These are phyloP conservation scores for Phalacrocorax carbo DNA, from an alignment of 2,113 vertebrate species.

Conservation along the genomic window DNA sequence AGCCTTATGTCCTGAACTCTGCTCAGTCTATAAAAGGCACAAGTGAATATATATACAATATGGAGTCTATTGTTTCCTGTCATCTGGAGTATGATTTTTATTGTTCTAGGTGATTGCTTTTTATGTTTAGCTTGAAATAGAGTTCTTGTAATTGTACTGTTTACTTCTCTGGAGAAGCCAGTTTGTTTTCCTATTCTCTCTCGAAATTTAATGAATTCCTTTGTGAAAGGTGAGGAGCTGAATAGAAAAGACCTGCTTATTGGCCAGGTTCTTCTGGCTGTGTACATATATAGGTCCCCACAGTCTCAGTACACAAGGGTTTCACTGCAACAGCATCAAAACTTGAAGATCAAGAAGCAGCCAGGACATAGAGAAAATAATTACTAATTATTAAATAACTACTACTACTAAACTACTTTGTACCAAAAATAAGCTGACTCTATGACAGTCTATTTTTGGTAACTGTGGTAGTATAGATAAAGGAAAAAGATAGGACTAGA, in stretches of 20 bases:
- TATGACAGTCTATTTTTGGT: neutral
- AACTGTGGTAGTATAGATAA: neutral
- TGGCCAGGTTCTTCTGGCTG: neutral
- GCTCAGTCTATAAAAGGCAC: neutral
- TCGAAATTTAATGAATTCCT: slow-evolving; percentile 46
- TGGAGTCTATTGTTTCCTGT: slow-evolving; percentile 32
- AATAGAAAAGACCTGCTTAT: slow-evolving; percentile 29
- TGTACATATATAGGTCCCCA: neutral
- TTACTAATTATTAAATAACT: neutral
- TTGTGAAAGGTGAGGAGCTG: slow-evolving; percentile 6
- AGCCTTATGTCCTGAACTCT: neutral
- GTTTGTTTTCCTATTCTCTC: slow-evolving; percentile 31
- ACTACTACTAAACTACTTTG: neutral
- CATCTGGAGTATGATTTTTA: slow-evolving; percentile 53
- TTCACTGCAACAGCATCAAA: neutral
- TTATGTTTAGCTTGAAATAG: slow-evolving; percentile 50
- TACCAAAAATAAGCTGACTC: neutral
- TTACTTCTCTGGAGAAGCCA: slow-evolving; percentile 23
- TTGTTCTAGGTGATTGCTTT: slow-evolving; percentile 67
- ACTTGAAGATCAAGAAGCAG: neutral
- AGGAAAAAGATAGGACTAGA: neutral
- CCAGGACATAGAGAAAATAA: neutral
- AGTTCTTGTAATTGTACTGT: slow-evolving; percentile 51
- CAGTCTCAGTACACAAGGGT: neutral
- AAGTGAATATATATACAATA: neutral